Evolutionary conservation across 2,113 vertebrate species (phyloP).

Genomic region (Lepus americanus): DNA sequence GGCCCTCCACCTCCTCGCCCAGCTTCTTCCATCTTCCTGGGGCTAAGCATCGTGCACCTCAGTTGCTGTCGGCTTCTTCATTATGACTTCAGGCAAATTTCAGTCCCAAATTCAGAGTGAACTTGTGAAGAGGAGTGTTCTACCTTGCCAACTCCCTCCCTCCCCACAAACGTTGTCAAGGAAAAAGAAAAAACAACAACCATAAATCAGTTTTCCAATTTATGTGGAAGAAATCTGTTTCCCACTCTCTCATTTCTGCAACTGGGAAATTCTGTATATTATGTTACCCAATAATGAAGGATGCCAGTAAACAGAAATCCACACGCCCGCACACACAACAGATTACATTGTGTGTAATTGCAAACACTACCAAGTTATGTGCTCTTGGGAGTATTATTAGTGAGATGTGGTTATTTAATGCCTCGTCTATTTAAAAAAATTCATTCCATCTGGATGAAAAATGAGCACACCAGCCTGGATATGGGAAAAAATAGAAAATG

Average conservation of each 20-base stretch:
- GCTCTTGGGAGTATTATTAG: conserved; percentile 76
- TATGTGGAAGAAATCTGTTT: conserved; percentile 72
- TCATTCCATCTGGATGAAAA: conserved; percentile 78
- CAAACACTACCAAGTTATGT: conserved; percentile 69
- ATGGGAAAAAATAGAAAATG: conserved; percentile 55
- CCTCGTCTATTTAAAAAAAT: conserved; percentile 73
- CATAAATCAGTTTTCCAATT: conserved; percentile 72
- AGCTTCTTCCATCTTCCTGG: not conserved
- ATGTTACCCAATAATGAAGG: conserved; percentile 70
- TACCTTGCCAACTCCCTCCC: not conserved
- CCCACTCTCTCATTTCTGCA: conserved; percentile 73
- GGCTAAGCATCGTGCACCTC: accelerated
- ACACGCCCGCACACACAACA: conserved; percentile 67
- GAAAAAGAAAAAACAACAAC: not conserved
- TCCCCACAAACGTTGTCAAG: conserved; percentile 45
- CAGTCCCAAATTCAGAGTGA: conserved; percentile 60
- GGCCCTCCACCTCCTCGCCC: not conserved
- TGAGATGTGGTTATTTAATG: conserved; percentile 77
- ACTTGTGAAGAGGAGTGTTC: conserved; percentile 28
- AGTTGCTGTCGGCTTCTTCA: not conserved
- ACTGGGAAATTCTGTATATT: conserved; percentile 75
- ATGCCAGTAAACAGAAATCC: conserved; percentile 78
- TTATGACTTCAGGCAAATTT: conserved; percentile 47
- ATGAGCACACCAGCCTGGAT: conserved; percentile 55
- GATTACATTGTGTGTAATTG: conserved; percentile 57